A percentile compares a stretch with the other conserved stretches of the same genome.
Conservation (phyloP, 2,888 invertebrate genomes). For the Zonitis immaculata region DNA sequence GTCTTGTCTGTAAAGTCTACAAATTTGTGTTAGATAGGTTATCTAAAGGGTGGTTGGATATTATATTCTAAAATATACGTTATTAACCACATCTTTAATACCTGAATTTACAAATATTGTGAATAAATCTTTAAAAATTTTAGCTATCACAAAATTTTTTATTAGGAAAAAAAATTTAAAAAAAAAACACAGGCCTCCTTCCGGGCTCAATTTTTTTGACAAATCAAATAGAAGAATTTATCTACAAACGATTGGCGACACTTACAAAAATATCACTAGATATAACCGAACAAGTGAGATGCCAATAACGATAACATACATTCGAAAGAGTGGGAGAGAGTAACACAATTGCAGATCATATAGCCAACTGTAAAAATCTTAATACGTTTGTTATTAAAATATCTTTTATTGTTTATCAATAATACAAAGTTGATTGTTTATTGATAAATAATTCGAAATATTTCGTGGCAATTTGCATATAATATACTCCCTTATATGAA, state of each 20-base stretch:
- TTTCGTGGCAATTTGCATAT: too few relatives aligned
- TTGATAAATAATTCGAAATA: too few relatives aligned
- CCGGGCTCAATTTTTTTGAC: not conserved
- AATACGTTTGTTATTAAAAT: too few relatives aligned
- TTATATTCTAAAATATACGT: not conserved
- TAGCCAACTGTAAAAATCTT: too few relatives aligned
- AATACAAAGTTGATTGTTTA: too few relatives aligned
- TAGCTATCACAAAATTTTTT: not conserved
- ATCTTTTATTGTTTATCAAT: too few relatives aligned
- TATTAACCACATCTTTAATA: conserved; percentile 1
- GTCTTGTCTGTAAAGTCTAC: conserved; percentile 4
- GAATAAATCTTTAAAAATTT: not conserved
- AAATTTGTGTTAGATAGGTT: conserved; percentile 3
- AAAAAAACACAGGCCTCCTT: not conserved
- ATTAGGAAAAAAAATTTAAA: not conserved
- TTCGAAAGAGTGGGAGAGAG: too few relatives aligned
- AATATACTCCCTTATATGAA: too few relatives aligned
- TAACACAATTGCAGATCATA: too few relatives aligned
- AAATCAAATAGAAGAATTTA: not conserved
- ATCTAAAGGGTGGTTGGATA: not conserved
- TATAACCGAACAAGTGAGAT: too few relatives aligned
- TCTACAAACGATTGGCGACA: not conserved
- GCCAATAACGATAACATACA: too few relatives aligned
- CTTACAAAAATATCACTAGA: not conserved
- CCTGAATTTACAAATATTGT: conserved; percentile 1